Percentiles rank a stretch among this genome's conserved stretches.
Conservation (phyloP, 2,113 vertebrate species). For the Microcebus ravelobensis region DNA sequence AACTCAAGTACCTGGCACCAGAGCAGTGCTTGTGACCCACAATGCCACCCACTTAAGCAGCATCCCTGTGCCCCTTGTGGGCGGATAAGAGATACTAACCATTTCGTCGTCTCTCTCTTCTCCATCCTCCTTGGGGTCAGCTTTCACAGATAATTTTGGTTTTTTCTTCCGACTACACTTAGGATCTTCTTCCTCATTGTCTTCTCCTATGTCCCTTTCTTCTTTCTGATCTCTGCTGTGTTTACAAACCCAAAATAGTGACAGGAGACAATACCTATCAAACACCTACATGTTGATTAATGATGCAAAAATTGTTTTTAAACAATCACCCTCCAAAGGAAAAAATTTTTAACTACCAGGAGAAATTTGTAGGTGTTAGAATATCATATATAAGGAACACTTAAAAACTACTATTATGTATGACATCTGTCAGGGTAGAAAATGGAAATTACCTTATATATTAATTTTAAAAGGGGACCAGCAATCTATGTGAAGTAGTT, state of each 20-base stretch:
- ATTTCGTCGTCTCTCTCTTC: constrained; percentile 85
- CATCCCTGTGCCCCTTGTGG: accelerated
- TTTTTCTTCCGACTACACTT: constrained; percentile 88
- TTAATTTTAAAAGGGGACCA: constrained; percentile 62
- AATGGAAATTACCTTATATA: constrained; percentile 41
- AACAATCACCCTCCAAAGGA: neutral
- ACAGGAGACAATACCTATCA: constrained; percentile 65
- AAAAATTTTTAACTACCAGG: constrained; percentile 30
- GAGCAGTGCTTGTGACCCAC: accelerated
- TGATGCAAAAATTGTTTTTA: constrained; percentile 26
- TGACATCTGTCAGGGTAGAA: constrained; percentile 49
- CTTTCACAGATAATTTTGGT: constrained; percentile 82
- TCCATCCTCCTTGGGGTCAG: constrained; percentile 84
- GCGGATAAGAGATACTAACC: constrained; percentile 80
- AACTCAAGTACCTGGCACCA: neutral
- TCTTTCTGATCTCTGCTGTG: constrained; percentile 86
- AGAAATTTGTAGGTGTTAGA: neutral
- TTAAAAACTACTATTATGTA: constrained; percentile 60
- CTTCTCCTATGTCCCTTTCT: constrained; percentile 81
- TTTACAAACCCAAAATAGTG: constrained; percentile 74
- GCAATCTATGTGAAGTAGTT: constrained; percentile 29
- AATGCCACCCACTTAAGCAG: no score
- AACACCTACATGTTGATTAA: constrained; percentile 59
- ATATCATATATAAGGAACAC: neutral
- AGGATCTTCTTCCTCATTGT: constrained; percentile 85